Percentiles rank a stretch among this genome's conserved stretches.
These are phyloP conservation scores for Alligator mississippiensis DNA, from an alignment of 2,113 vertebrate genomes.

Conservation along the genomic window DNA sequence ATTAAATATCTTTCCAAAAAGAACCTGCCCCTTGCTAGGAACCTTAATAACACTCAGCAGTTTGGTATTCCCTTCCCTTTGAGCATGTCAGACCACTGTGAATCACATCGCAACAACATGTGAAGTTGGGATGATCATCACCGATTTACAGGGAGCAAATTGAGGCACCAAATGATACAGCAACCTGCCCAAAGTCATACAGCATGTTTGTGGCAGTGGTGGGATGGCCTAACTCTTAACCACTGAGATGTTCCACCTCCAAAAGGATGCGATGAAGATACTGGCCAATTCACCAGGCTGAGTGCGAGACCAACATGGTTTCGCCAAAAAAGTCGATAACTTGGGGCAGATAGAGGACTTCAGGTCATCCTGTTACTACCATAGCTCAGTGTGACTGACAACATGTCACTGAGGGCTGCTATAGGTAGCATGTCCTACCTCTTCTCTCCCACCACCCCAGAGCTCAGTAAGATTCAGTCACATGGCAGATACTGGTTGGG, in stretches of 20 bases:
- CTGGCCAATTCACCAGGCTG: not conserved
- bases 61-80: not conserved
- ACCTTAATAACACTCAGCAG: not conserved
- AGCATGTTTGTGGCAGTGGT: not conserved
- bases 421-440: fast-evolving
- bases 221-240: not conserved
- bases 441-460: not conserved
- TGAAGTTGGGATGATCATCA: not conserved
- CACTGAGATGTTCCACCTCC: not conserved
- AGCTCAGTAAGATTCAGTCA: fast-evolving
- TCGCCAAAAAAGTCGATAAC: fast-evolving
- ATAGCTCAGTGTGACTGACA: fast-evolving
- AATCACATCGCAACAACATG: not conserved
- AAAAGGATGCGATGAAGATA: not conserved
- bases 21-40: not conserved
- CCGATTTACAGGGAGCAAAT: not conserved
- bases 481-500: not conserved
- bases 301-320: not conserved
- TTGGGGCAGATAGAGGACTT: fast-evolving
- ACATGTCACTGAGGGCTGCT: not conserved
- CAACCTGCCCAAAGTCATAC: not conserved
- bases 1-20: not conserved
- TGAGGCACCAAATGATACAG: not conserved
- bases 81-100: not conserved
- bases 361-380: fast-evolving